phyloP scores from a whole-genome alignment of 2,888 invertebrate genomes.

The Rhagophthalmus giganteus region DNA sequence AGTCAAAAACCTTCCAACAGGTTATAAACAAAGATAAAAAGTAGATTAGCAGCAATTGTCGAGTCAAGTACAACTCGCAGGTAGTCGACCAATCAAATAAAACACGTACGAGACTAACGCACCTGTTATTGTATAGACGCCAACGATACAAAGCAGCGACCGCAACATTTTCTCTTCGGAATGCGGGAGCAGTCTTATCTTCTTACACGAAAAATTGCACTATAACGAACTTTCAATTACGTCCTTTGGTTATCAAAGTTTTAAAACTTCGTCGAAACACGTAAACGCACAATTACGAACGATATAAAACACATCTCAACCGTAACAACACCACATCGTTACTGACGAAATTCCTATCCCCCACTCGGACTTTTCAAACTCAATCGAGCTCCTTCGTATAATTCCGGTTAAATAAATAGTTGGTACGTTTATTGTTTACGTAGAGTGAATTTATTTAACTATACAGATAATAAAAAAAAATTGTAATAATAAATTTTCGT shows the following conservation, averaged over 20 bases:
- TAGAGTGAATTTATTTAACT: no score
- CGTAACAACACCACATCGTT: neutral
- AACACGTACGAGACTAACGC: constrained; percentile 27
- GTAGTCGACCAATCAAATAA: constrained; percentile 26
- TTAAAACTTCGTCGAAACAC: neutral
- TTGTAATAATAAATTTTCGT: no score
- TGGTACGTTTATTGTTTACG: no score
- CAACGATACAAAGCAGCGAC: constrained; percentile 18
- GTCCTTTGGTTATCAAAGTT: neutral
- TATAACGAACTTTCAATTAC: neutral
- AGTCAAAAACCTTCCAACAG: neutral
- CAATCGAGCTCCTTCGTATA: no score
- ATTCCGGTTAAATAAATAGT: no score
- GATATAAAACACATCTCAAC: neutral
- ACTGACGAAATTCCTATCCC: no score
- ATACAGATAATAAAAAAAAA: no score
- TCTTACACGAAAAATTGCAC: neutral
- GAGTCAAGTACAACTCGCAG: constrained; percentile 21
- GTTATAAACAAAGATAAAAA: constrained; percentile 10
- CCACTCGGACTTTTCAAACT: no score
- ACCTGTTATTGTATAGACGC: constrained; percentile 27
- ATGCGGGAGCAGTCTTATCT: constrained; percentile 3
- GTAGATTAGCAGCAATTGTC: constrained; percentile 2
- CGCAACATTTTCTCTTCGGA: constrained; percentile 15
- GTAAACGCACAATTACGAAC: neutral